Evolutionary conservation across 2,888 invertebrate species (phyloP).

Genomic region (Eupithecia subumbrata): DNA sequence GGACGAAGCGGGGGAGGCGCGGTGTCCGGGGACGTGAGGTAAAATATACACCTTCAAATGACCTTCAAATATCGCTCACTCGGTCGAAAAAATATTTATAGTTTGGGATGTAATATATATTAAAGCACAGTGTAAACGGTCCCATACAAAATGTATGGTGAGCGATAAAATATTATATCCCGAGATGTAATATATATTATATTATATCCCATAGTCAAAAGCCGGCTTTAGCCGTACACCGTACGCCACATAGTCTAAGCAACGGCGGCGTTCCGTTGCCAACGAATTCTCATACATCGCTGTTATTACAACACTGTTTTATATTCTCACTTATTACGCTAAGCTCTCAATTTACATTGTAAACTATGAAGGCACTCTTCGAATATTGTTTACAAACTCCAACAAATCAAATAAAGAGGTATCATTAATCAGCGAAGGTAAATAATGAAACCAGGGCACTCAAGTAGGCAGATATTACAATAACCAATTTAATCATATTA

Average conservation of each 20-base stretch:
- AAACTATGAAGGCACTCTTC: not conserved
- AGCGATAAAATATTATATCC: too few relatives aligned
- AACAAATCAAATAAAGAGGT: not conserved
- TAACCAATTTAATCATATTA: conserved; percentile 29
- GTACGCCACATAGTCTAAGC: conserved; percentile 32
- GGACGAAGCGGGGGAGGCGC: too few relatives aligned
- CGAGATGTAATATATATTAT: too few relatives aligned
- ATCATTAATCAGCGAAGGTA: conserved; percentile 10
- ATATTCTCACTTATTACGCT: not conserved
- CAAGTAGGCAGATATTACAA: conserved; percentile 22
- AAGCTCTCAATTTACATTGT: not conserved
- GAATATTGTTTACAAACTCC: not conserved
- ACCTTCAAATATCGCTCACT: too few relatives aligned
- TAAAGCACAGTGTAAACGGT: too few relatives aligned
- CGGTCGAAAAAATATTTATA: too few relatives aligned
- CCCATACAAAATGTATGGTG: too few relatives aligned
- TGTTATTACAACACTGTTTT: conserved; percentile 24
- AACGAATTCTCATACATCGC: conserved; percentile 19
- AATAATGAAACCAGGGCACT: conserved; percentile 10
- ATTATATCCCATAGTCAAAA: too few relatives aligned
- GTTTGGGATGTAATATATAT: too few relatives aligned
- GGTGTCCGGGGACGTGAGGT: too few relatives aligned
- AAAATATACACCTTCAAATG: too few relatives aligned
- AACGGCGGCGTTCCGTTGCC: conserved; percentile 22
- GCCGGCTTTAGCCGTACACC: conserved; percentile 40